Percentiles rank a stretch among this genome's conserved stretches.
Conservation (phyloP, 2,113 vertebrate species). For the Maccullochella peelii region DNA sequence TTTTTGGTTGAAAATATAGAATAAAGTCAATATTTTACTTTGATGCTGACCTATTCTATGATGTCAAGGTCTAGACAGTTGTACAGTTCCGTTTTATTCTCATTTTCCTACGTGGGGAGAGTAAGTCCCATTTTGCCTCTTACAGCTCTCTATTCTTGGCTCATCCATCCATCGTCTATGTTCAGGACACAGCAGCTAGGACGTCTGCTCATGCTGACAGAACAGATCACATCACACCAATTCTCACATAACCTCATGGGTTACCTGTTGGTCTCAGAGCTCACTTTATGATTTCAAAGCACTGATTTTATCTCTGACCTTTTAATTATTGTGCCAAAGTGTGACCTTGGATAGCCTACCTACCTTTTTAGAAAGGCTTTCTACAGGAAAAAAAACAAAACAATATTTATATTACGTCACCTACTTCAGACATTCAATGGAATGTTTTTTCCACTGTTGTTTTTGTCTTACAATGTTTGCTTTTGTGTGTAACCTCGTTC, state of each 20-base stretch:
- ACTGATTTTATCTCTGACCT: background rate
- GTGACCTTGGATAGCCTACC: background rate
- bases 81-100: background rate
- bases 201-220: slow-evolving; percentile 52
- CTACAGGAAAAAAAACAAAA: too few species aligned
- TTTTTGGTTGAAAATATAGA: too few species aligned
- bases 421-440: background rate
- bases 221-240: slow-evolving; percentile 50
- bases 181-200: slow-evolving; percentile 2
- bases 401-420: background rate
- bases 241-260: slow-evolving; percentile 35
- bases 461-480: background rate
- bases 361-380: background rate
- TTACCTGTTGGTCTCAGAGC: slow-evolving; percentile 35
- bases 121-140: background rate
- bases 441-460: background rate
- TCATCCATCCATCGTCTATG: background rate
- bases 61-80: background rate
- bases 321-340: background rate
- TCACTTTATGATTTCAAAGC: slow-evolving; percentile 23
- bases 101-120: background rate
- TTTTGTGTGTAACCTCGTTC: background rate
- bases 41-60: background rate
- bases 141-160: background rate
- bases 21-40: background rate